Base-by-base conservation (phyloP, 2,888 invertebrate species). In the Oxytorus armatus region DNA sequence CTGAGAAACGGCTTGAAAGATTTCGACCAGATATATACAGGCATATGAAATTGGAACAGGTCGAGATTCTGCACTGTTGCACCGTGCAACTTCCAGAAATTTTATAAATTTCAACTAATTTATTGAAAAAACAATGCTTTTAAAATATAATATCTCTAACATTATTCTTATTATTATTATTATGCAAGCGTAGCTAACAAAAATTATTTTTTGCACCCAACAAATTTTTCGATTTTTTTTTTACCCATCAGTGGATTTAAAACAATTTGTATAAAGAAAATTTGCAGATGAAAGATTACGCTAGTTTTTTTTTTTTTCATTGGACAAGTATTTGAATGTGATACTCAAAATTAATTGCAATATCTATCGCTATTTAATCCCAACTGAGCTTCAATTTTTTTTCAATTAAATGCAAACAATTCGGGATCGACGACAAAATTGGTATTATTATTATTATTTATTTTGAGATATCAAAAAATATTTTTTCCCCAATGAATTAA, bases 31-130 rank as follows among this genome's bases (percentile, higher is more conserved):
- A 57, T 69, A n/a, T 51, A 33, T 47, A 70, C 23, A 72, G 10
- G 11, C 23, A 36, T 23, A 53, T 23, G 51, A 29, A 73, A 73
- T 63, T 74, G 68, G 68, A 68, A 68, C 74, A 63, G 55, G 18
- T 44, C 59, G 59, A 47, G 42, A 57, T n/a, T 44, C 42, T 4
- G 16, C 25, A n/a, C n/a, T n/a, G 11, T 49, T 49, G 21, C 36
- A 21, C 11, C 18, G 33, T 3, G n/a, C 21, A 51, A 29, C 21
- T 49, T 21, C 23, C 11, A 33, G 33, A 11, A 7, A n/a, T 23
- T n/a, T 51, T 8, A 29, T 8, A 16, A 55, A 29, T 51, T 51
- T 51, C n/a, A n/a, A 7, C 11, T 18, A 18, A 8, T 29, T 2
- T 29, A 29, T 29, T 29, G 5, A 3, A 29, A 29, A 29, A 29